Percentiles rank a stretch among this genome's conserved stretches.
phyloP scores from a whole-genome alignment of 1,140 invertebrate genomes.

The Lucilia sericata region DNA sequence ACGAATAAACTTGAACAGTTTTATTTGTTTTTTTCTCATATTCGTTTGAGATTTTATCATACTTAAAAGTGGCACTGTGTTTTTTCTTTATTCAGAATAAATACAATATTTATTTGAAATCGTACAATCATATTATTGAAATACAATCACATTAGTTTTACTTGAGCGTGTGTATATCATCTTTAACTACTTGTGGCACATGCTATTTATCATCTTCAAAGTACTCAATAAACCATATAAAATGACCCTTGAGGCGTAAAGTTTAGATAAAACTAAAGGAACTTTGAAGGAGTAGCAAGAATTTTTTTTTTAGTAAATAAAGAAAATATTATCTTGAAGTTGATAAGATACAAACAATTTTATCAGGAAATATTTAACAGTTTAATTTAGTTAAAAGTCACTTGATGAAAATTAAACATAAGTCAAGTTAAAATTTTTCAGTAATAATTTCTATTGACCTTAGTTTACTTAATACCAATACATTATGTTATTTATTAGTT shows the following conservation, averaged over 20 bases:
- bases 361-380: neutral
- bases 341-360: neutral
- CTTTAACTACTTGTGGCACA: neutral
- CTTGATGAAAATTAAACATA: neutral
- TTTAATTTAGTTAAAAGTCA: slow-evolving; percentile 16
- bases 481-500: no score
- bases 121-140: neutral
- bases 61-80: neutral
- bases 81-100: neutral
- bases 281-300: neutral
- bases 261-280: neutral
- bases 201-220: slow-evolving; percentile 15
- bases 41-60: neutral
- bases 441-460: no score
- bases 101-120: neutral
- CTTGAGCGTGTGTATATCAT: neutral
- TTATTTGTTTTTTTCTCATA: neutral
- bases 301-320: no score
- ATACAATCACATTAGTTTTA: slow-evolving; percentile 8
- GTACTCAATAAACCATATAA: slow-evolving; percentile 17
- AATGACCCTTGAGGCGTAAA: neutral
- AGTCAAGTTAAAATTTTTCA: no score
- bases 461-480: no score
- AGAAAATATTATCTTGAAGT: neutral
- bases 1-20: neutral